These are phyloP conservation scores for Micronisus gabar DNA, from an alignment of 2,113 vertebrate genomes.

Conservation along the genomic window DNA sequence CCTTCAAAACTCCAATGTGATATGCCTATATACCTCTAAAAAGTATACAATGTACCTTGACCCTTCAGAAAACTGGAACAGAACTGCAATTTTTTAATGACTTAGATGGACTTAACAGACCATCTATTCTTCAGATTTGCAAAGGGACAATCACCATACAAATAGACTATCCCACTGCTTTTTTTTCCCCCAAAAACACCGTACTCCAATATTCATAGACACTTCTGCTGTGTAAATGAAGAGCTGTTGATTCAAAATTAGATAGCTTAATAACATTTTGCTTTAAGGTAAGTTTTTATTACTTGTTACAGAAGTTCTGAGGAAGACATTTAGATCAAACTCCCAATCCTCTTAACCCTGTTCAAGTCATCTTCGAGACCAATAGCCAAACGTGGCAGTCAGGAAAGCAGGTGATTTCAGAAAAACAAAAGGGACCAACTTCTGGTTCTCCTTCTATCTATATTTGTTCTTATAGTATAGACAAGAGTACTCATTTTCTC, in stretches of 20 bases:
- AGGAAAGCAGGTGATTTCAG: not conserved
- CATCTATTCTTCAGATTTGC: not conserved
- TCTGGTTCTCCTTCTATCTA: not conserved
- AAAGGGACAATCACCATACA: not conserved
- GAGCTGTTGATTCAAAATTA: not conserved
- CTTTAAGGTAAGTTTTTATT: not conserved
- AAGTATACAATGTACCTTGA: not conserved
- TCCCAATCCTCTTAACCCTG: not conserved
- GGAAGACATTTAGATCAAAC: not conserved
- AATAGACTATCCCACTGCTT: not conserved
- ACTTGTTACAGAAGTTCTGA: not conserved
- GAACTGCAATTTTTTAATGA: not conserved
- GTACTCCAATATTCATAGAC: not conserved
- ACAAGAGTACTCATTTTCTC: not conserved
- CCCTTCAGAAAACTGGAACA: not conserved
- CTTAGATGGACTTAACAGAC: not conserved
- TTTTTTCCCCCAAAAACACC: fast-evolving
- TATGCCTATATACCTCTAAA: not conserved
- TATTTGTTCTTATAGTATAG: not conserved
- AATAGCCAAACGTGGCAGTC: not conserved
- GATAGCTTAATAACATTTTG: not conserved
- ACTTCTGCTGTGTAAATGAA: not conserved
- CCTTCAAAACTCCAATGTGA: not conserved
- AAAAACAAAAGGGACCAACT: not conserved
- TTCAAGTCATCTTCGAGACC: not conserved